Evolutionary conservation across 2,113 vertebrate species (phyloP), one percentile per base, ranked within the genome.

Genomic region (Poicephalus gulielmi): DNA sequence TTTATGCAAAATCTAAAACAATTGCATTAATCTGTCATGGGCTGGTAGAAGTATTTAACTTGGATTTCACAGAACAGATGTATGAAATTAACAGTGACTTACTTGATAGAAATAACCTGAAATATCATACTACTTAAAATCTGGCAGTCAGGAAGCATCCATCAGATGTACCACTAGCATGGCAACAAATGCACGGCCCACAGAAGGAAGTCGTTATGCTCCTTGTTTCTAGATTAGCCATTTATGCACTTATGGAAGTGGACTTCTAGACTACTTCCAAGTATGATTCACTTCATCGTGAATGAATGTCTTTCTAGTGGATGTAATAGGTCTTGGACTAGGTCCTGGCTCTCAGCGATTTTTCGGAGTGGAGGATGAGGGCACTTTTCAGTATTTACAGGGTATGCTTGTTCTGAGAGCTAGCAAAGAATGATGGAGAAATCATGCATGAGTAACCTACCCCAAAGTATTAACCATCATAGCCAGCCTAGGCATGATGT

Each of bases 91-190:
- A n/a, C 55, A n/a, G 13, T 59, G 55, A 59, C 33, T n/a, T 59
- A n/a, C 20, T 59, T n/a, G 33, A 59, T n/a, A 59, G 55, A n/a
- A 59, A 59, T 59, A 59, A n/a, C 33, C 55, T 59, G 55, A n/a
- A 59, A 59, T 59, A 59, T 57, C 55, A 33, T n/a, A 57, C 7
- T 91, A 69, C 93, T 97, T 95, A 70, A 93, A 95, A 93, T 64
- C 4, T 80, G 64, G 79, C 66, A 86, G 52, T 84, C 50, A 75
- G 86, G 83, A 96, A 94, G 70, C 41, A 70, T 3, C 22, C 46
- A 18, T 46, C 25, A 83, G 62, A 19, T 44, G 25, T 18, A 55
- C 11, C 31, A 3, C n/a, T 49, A 17, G 15, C 3, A 33, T 16
- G 2, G 4, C 18, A 4, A 28, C 4, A 28, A 53, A 37, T 20